These are phyloP conservation scores for Dolichopus griseipennis DNA, from an alignment of 2,888 invertebrate species.

Conservation along the genomic window DNA sequence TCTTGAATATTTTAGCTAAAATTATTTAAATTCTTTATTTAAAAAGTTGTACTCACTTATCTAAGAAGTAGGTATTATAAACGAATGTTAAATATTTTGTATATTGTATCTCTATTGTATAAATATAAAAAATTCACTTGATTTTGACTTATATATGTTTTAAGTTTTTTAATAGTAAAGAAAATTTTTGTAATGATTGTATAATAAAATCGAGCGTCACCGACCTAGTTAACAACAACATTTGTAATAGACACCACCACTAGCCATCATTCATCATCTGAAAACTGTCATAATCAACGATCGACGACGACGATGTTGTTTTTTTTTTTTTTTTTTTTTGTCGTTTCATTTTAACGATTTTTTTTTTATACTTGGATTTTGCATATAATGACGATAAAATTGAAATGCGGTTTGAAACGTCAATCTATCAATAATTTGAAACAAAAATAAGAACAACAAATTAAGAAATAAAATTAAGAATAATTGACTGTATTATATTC, in stretches of 20 bases:
- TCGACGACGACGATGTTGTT: background rate
- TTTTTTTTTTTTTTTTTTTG: too few species aligned
- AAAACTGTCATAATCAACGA: background rate
- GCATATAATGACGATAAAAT: background rate
- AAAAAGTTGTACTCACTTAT: too few species aligned
- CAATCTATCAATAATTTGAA: background rate
- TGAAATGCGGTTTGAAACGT: constrained; percentile 1
- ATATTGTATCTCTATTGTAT: too few species aligned
- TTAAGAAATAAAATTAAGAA: too few species aligned
- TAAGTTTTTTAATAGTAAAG: background rate
- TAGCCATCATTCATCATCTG: constrained; percentile 6
- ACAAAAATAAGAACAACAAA: too few species aligned
- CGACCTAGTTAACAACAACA: background rate
- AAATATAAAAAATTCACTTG: background rate
- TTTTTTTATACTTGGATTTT: background rate
- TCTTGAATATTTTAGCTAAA: too few species aligned
- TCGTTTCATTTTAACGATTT: background rate
- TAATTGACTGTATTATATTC: too few species aligned
- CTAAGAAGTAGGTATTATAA: too few species aligned
- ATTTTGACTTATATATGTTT: background rate
- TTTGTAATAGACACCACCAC: background rate
- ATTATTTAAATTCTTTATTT: too few species aligned
- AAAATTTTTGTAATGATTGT: background rate
- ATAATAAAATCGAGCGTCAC: background rate
- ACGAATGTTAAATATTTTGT: too few species aligned